Evolutionary conservation across 30 jellyfish, hydroid and myxozoan genomes (phyloP), one percentile per base, ranked within the genome.

Genomic region (Aurelia sp.): DNA sequence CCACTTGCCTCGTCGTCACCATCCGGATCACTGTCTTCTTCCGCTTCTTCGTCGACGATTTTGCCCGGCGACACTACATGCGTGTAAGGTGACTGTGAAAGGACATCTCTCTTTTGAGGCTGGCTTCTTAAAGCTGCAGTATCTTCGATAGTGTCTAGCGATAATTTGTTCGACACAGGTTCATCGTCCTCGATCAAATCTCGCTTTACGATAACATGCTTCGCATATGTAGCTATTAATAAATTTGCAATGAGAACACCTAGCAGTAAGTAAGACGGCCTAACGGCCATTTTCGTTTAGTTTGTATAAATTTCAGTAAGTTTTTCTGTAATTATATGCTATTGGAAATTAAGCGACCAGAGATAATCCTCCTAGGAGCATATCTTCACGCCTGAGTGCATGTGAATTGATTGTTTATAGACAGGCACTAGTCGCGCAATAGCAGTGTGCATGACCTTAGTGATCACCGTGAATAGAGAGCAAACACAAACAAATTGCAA

Each of bases 11-110:
- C 95, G 15, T 62, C 78, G 27, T 50, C 79, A 6, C 85, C 82
- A 19, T 88, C 94, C 11, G 88, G 88, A 68, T 90, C 87, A 13
- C 59, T 53, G 78, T 76, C 76, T 35, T 81, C 92, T 60, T 76
- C 89, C 11, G 89, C 94, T 18, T 81, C 86, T 23, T 76, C 95
- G 47, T 71, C 90, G 21, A 71, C 89, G 18, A 80, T 73, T 76
- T 90, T 90, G 23, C 83, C 84, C 2, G 81, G 79, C 59, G 88
- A 61, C 20, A 76, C 89, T 6, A 64, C 81, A 21, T 58, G 61
- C 15, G 89, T 65, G 41, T 62, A 20, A 40, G 78, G 33, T 17
- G 48, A 50, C 20, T 64, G 78, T 77, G 50, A 79, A 6, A 62
- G 66, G 16, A 64, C 5, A 63, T 76, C 76, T 33, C 87, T 58